Percentiles rank a stretch among this genome's conserved stretches.
Conservation (phyloP, 35 echinoderm and acorn worm species). For the Ophiothrix spiculata region DNA sequence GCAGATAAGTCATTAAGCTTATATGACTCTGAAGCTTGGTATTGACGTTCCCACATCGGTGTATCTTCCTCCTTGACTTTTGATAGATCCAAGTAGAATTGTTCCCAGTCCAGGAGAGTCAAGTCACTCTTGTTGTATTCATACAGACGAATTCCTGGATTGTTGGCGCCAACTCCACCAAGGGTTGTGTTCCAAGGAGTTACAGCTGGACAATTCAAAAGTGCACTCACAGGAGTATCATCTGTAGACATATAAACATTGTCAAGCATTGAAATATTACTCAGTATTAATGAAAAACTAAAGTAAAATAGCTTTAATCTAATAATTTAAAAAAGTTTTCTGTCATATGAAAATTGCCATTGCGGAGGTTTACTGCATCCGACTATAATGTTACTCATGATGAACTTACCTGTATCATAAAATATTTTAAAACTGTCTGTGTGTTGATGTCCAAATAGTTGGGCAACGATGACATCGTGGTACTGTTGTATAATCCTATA, state of each 20-base stretch:
- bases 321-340: too few relatives aligned
- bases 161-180: not conserved
- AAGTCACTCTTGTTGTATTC: conserved; percentile 20
- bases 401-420: conserved; percentile 16
- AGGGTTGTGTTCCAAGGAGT: conserved; percentile 22
- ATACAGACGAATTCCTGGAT: conserved; percentile 37
- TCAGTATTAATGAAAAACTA: too few relatives aligned
- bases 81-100: conserved; percentile 35
- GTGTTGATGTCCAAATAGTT: conserved; percentile 52
- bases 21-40: conserved; percentile 29
- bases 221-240: conserved; percentile 34
- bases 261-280: too few relatives aligned
- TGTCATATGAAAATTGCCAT: too few relatives aligned
- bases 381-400: too few relatives aligned
- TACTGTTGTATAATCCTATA: conserved; percentile 13
- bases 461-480: conserved; percentile 38
- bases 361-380: too few relatives aligned
- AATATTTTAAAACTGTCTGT: conserved; percentile 36
- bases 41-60: conserved; percentile 15
- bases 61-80: not conserved
- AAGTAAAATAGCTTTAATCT: too few relatives aligned
- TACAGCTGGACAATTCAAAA: conserved; percentile 19
- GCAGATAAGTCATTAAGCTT: conserved; percentile 19
- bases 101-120: conserved; percentile 27
- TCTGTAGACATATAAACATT: too few relatives aligned